phyloP scores from a whole-genome alignment of 2,113 vertebrate species.

The Nycticebus coucang region DNA sequence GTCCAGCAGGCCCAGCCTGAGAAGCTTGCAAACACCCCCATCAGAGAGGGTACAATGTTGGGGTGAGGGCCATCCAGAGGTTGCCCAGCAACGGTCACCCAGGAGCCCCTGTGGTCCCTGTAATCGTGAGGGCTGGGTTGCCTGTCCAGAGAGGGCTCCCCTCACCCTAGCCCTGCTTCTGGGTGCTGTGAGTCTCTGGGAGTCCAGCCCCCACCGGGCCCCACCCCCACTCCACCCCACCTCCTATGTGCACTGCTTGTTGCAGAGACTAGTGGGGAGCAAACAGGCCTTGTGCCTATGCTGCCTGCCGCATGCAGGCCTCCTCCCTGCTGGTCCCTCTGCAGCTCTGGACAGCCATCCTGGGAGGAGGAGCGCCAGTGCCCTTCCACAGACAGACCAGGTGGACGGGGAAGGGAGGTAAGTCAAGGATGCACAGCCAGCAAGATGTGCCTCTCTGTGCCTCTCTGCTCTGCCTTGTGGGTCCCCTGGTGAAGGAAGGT shows the following conservation, averaged over 20 bases:
- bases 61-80: background rate
- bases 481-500: too few species aligned
- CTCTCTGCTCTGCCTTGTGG: background rate
- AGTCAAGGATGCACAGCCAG: rapidly evolving
- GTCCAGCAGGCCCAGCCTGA: background rate
- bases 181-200: rapidly evolving
- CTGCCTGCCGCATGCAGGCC: background rate
- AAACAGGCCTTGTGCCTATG: rapidly evolving
- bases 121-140: background rate
- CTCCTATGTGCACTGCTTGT: background rate
- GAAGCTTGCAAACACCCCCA: rapidly evolving
- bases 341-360: too few species aligned
- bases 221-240: too few species aligned
- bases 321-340: rapidly evolving
- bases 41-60: rapidly evolving
- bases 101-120: background rate
- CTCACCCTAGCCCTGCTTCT: background rate
- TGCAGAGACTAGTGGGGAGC: background rate
- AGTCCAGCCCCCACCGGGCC: rapidly evolving
- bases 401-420: too few species aligned
- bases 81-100: background rate
- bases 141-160: rapidly evolving
- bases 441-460: too few species aligned
- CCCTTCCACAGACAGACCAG: rapidly evolving
- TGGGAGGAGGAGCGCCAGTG: too few species aligned